Conservation (phyloP, 2,797 vertebrate species). For the Pelobates cultripes region DNA sequence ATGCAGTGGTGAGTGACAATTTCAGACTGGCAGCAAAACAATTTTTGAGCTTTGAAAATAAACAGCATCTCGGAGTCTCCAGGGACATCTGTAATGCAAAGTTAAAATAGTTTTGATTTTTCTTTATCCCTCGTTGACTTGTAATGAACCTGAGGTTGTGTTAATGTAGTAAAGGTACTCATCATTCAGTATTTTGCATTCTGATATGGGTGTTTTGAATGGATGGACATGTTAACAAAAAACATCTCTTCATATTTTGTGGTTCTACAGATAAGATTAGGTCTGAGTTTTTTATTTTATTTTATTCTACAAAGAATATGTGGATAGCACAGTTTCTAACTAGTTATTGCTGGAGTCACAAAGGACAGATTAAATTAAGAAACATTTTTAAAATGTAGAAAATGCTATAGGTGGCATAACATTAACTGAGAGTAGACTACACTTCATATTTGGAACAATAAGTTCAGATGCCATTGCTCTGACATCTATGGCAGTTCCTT, state of each 20-base stretch:
- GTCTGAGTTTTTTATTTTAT: no score
- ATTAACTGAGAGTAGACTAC: neutral
- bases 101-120: constrained; percentile 17
- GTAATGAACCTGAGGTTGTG: constrained; percentile 4
- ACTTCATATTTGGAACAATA: neutral
- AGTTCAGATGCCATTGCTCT: neutral
- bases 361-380: neutral
- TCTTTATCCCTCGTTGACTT: constrained; percentile 1
- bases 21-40: constrained; percentile 24
- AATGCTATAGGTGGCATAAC: neutral
- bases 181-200: neutral
- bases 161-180: neutral
- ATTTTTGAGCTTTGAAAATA: constrained; percentile 24
- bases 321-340: neutral
- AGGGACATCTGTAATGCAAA: constrained; percentile 31
- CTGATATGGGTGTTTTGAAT: neutral
- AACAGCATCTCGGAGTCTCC: constrained; percentile 2
- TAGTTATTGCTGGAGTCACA: neutral
- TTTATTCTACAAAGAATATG: no score
- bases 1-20: constrained; percentile 22
- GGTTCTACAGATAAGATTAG: no score
- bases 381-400: neutral
- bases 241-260: no score
- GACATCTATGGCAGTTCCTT: neutral
- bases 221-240: neutral